These are phyloP conservation scores for Sebastes trivittatus DNA, from an alignment of 2,797 vertebrate genomes.

Conservation along the genomic window DNA sequence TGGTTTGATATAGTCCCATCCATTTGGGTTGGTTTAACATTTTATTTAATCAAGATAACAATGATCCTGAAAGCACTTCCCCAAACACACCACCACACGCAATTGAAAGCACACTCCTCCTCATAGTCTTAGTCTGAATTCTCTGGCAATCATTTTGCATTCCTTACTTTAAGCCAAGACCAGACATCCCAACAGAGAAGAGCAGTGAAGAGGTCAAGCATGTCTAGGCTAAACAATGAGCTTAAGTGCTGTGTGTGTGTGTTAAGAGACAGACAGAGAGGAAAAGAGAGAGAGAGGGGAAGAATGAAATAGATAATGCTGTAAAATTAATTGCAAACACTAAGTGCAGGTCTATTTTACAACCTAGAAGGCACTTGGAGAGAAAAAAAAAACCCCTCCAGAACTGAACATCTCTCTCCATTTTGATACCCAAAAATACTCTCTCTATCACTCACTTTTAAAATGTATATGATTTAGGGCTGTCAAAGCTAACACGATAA, in stretches of 20 bases:
- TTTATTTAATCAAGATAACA: constrained; percentile 62
- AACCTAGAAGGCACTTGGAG: not conserved
- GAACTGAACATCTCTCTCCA: not conserved
- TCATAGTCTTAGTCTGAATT: constrained; percentile 53
- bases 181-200: constrained; percentile 66
- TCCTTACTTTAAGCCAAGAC: constrained; percentile 66
- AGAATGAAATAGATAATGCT: constrained; percentile 26
- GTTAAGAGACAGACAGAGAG: constrained; percentile 3
- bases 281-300: not conserved
- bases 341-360: constrained; percentile 10
- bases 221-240: constrained; percentile 68
- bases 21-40: constrained; percentile 50
- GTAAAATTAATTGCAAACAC: constrained; percentile 25
- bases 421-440: not conserved
- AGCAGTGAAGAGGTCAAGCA: constrained; percentile 60
- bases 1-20: constrained; percentile 35
- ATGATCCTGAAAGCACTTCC: constrained; percentile 49
- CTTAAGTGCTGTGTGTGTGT: constrained; percentile 39
- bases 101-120: constrained; percentile 16
- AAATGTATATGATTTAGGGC: not conserved
- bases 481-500: too few relatives aligned
- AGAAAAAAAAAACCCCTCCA: not conserved
- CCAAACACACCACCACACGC: constrained; percentile 43
- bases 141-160: constrained; percentile 66
- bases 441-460: not conserved